A percentile compares a stretch with the other conserved stretches of the same genome.
Evolutionary conservation across 2,113 vertebrate species (phyloP).

Genomic region (Cavia aperea): DNA sequence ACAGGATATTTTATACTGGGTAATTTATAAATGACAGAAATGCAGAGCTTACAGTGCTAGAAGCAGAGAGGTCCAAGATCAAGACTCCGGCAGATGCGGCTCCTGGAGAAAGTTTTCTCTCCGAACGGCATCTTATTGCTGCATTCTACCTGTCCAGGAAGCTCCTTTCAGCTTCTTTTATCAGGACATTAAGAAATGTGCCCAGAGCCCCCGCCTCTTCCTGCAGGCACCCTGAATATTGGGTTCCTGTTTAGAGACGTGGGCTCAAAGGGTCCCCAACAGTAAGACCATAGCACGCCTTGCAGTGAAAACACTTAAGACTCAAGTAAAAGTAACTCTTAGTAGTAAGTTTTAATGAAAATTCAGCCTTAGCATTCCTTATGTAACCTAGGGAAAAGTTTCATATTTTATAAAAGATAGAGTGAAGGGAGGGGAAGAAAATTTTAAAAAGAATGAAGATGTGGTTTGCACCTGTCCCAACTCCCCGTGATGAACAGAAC

Average conservation of each 20-base stretch:
- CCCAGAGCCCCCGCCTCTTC: neutral
- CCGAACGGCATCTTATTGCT: neutral
- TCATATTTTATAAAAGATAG: slow-evolving; percentile 14
- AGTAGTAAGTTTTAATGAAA: slow-evolving; percentile 6
- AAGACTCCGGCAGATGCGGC: neutral
- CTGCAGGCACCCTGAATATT: neutral
- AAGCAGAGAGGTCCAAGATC: neutral
- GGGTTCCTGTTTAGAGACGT: neutral
- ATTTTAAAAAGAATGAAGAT: neutral
- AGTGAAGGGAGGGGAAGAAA: neutral
- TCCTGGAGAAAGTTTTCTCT: neutral
- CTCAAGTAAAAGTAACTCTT: slow-evolving; percentile 11
- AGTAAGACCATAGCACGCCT: neutral
- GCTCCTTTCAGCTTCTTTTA: neutral
- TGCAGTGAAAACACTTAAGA: neutral
- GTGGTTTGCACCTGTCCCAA: neutral
- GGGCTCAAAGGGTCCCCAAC: neutral
- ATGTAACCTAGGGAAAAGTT: neutral
- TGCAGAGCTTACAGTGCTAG: neutral
- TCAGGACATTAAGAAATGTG: neutral
- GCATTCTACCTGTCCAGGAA: neutral
- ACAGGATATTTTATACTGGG: neutral
- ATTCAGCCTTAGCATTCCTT: neutral
- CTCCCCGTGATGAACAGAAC: neutral
- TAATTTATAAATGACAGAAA: neutral